A percentile compares a stretch with the other conserved stretches of the same genome.
phyloP scores from a whole-genome alignment of 2,797 vertebrate species.

The Hylomyscus alleni region DNA sequence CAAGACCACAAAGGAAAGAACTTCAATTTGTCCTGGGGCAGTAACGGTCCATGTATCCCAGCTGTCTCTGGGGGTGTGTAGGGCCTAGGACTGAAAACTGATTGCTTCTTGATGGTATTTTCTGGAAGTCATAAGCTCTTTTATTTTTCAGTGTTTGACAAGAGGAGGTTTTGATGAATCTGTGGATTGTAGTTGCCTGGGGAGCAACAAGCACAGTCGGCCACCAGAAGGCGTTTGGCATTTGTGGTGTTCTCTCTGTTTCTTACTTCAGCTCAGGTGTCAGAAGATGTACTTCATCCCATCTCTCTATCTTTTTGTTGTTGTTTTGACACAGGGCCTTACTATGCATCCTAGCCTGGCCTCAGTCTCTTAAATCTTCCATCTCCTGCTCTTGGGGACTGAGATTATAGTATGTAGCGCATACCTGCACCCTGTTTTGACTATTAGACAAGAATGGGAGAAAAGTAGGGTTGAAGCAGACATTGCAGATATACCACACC shows the following conservation, averaged over 20 bases:
- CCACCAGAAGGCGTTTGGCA: not conserved
- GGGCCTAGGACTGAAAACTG: not conserved
- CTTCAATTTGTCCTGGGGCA: not conserved
- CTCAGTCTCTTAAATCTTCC: not conserved
- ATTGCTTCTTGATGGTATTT: not conserved
- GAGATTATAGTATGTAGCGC: not conserved
- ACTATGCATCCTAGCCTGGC: not conserved
- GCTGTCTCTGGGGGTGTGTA: not conserved
- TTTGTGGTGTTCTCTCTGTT: not conserved
- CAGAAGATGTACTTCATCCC: not conserved
- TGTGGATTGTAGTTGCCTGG: not conserved
- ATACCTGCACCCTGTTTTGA: not conserved
- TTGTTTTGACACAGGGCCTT: not conserved
- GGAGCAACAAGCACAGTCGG: not conserved
- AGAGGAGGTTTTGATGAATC: not conserved
- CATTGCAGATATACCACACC: not conserved
- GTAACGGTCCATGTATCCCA: not conserved
- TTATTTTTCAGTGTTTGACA: not conserved
- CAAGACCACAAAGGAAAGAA: not conserved
- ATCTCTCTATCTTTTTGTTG: not conserved
- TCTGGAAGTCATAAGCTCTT: not conserved
- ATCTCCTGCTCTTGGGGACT: not conserved
- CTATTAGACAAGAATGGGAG: not conserved
- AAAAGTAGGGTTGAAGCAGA: not conserved
- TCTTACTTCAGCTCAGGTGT: not conserved